phyloP scores from a whole-genome alignment of 2,113 vertebrate species.

The Theristicus caerulescens region DNA sequence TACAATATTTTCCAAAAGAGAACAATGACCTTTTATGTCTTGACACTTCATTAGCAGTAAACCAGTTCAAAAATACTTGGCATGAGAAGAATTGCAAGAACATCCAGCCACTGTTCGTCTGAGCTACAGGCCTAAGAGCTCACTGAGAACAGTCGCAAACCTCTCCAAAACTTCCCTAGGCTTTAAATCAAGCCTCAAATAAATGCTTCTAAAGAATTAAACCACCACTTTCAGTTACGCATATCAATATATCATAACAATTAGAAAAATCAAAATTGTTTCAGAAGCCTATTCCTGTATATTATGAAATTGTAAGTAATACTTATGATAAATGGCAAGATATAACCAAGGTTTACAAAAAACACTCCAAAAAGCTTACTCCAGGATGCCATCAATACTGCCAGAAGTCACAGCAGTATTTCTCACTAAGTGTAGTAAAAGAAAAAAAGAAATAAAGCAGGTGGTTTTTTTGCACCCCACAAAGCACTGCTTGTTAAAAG shows the following conservation, averaged over 20 bases:
- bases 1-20: background rate
- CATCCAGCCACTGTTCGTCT: background rate
- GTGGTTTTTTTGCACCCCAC: background rate
- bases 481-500: background rate
- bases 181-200: background rate
- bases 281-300: background rate
- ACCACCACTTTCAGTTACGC: background rate
- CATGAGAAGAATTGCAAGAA: background rate
- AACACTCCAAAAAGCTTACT: background rate
- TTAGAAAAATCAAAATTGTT: background rate
- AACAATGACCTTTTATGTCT: background rate
- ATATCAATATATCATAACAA: background rate
- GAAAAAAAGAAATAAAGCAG: background rate
- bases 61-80: background rate
- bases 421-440: background rate
- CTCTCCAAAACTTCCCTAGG: background rate
- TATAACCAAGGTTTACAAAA: background rate
- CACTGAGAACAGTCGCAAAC: background rate
- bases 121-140: background rate
- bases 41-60: background rate
- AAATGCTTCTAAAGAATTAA: background rate
- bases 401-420: background rate
- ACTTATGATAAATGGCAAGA: background rate
- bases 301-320: background rate
- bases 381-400: background rate